phyloP scores from a whole-genome alignment of 1,140 invertebrate species.

The Parapsyche elsis region DNA sequence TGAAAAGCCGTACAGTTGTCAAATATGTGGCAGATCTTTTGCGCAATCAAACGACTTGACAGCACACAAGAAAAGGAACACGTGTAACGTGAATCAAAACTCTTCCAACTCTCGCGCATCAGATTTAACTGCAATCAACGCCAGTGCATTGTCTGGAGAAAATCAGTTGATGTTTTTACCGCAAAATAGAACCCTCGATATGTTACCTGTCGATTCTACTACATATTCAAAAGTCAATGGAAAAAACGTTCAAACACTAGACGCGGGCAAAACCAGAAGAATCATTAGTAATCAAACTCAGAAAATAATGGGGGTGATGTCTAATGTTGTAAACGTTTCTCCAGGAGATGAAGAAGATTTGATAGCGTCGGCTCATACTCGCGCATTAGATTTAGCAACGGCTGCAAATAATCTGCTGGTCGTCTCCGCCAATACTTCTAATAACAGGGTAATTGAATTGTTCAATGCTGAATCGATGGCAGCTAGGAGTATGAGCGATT shows the following conservation, averaged over 20 bases:
- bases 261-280: conserved; percentile 17
- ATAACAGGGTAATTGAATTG: conserved; percentile 9
- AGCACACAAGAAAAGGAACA: conserved; percentile 58
- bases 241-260: not conserved
- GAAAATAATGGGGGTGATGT: not conserved
- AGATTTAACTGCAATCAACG: conserved; percentile 2
- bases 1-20: conserved; percentile 65
- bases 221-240: not conserved
- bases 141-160: conserved; percentile 1
- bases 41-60: conserved; percentile 65
- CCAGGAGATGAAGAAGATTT: not conserved
- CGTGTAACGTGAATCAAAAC: conserved; percentile 40
- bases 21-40: conserved; percentile 62
- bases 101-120: not conserved
- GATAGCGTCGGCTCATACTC: not conserved
- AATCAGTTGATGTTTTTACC: conserved; percentile 38
- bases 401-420: conserved; percentile 17
- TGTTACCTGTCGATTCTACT: conserved; percentile 13
- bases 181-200: conserved; percentile 40
- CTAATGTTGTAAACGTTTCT: not conserved
- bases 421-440: not conserved
- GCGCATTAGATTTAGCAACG: conserved; percentile 15
- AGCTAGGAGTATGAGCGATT: conserved; percentile 41
- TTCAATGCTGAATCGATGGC: conserved; percentile 29
- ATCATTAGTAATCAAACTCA: conserved; percentile 3